A percentile compares a stretch with the other conserved stretches of the same genome.
These are phyloP conservation scores for Aselliscus stoliczkanus DNA, from an alignment of 2,797 vertebrate genomes.

Conservation along the genomic window DNA sequence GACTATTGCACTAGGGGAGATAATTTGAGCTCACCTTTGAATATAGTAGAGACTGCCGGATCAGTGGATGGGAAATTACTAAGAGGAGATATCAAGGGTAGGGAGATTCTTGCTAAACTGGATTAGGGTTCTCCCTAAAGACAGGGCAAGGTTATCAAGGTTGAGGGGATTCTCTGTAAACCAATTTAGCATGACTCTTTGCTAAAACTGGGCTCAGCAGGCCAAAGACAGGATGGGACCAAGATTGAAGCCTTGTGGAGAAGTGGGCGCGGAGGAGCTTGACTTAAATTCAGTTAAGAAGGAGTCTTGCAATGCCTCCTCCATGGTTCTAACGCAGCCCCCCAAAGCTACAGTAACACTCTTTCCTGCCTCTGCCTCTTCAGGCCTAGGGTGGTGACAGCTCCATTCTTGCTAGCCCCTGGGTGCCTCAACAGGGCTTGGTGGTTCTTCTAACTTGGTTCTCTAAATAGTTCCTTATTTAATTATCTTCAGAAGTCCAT, in stretches of 20 bases:
- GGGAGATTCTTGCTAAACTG: neutral
- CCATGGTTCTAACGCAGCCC: fast-evolving
- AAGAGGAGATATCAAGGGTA: neutral
- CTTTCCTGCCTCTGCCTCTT: neutral
- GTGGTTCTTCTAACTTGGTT: neutral
- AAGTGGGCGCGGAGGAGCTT: neutral
- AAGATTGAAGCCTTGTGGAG: neutral
- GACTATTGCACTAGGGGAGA: neutral
- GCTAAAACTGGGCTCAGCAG: neutral
- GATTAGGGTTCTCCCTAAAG: neutral
- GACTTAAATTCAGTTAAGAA: neutral
- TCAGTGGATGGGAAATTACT: neutral
- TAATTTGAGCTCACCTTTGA: neutral
- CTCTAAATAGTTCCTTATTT: neutral
- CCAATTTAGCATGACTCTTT: neutral
- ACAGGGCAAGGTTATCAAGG: neutral
- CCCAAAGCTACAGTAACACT: neutral
- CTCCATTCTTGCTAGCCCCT: neutral
- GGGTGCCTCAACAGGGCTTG: fast-evolving
- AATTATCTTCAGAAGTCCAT: neutral
- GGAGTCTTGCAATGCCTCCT: neutral
- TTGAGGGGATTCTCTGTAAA: neutral
- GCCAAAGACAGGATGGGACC: neutral
- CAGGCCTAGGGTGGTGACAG: too few relatives aligned
- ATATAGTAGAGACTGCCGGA: neutral